Evolutionary conservation across 2,797 vertebrate species (phyloP), one percentile per base, ranked within the genome.

Genomic region (Ptychadena robeensis): DNA sequence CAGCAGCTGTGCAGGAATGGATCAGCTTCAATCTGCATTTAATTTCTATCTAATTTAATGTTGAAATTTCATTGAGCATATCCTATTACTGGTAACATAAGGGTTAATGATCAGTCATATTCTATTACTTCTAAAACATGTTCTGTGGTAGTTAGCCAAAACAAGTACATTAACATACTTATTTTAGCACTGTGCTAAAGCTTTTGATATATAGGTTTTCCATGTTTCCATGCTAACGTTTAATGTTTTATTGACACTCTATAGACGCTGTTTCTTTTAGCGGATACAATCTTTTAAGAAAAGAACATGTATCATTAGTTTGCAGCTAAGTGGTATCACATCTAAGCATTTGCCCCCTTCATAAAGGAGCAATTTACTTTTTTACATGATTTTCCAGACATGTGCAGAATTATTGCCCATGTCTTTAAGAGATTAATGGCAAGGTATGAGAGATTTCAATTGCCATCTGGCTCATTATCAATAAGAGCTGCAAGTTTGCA

Each of bases 391-490:
- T 44, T 63, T 27, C 31, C 18, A 76, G 7, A 61, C 48, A 73
- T 59, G n/a, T 64, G 25, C 34, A 65, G 7, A 76, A 31, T 76
- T 64, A 76, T 74, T 76, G 25, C 9, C 27, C 59, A 40, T 65
- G 73, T 64, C 59, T 65, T 31, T 44, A 76, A 30, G 35, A 65
- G 73, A 76, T 76, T 65, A 37, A 76, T 76, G 59, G 34, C 28
- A 65, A 27, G 35, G 25, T 64, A 64, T 65, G 59, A 28, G 63
- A 28, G 44, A 40, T 31, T 76, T 65, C 59, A 64, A 25, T 40
- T 44, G 28, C 59, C 59, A 76, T 76, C 73, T 76, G 73, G 73
- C 27, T 31, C 14, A 31, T 65, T 76, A 76, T 76, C 59, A 76
- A 64, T 75, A 40, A 22, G 59, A 64, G 73, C 73, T 75, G 59